Conservation (phyloP, 2,113 vertebrate genomes). For the Meles meles region DNA sequence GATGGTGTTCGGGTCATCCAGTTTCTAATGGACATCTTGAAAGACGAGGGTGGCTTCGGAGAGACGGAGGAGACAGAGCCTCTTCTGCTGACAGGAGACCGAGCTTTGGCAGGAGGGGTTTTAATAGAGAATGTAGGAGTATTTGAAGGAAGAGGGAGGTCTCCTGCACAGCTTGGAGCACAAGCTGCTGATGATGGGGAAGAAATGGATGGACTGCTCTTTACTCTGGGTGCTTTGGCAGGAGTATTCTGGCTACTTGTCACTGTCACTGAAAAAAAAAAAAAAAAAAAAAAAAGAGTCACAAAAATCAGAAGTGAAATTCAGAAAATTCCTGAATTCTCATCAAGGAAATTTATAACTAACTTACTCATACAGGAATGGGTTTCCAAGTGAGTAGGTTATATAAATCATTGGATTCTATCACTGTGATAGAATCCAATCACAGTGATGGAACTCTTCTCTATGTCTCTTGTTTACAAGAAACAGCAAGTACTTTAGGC, state of each 20-base stretch:
- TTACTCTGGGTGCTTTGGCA: constrained; percentile 80
- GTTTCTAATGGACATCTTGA: constrained; percentile 86
- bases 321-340: background rate
- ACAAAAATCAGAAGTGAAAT: constrained; percentile 57
- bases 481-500: background rate
- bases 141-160: constrained; percentile 89
- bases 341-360: background rate
- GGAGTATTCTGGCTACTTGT: constrained; percentile 82
- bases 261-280: constrained; percentile 45
- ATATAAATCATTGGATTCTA: background rate
- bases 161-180: constrained; percentile 85
- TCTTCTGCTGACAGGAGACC: constrained; percentile 71
- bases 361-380: background rate
- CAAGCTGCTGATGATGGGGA: constrained; percentile 89
- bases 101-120: constrained; percentile 42
- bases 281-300: background rate
- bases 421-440: too few relatives aligned
- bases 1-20: constrained; percentile 87
- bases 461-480: background rate
- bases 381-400: background rate
- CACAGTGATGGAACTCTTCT: background rate
- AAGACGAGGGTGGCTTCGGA: constrained; percentile 73
- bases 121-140: constrained; percentile 78
- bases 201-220: constrained; percentile 71
- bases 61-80: constrained; percentile 39